Evolutionary conservation across 2,888 invertebrate genomes (phyloP), one percentile per base, ranked within the genome.

Genomic region (Cerceris ruficornis): DNA sequence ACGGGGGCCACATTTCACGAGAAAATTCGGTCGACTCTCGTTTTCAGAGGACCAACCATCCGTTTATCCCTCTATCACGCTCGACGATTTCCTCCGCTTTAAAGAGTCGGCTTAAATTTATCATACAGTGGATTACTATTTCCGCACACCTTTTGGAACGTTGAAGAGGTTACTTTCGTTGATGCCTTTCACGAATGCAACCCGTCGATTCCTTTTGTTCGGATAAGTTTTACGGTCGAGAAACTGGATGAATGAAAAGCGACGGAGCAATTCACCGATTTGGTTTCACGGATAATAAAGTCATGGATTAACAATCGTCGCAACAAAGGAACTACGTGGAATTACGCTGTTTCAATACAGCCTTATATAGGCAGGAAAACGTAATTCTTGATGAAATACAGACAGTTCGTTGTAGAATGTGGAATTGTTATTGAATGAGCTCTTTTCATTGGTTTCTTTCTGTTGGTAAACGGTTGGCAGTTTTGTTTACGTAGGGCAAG

Each of bases 1-100:
- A 75, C 46, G 59, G 42, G 42, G 9, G 60, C 70, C 55, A 75
- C n/a, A 60, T 67, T 55, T 67, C 42, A 43, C 17, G 7, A 52
- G 55, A 59, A 39, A 28, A 28, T 11, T 50, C 50, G 9, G 50
- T n/a, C n/a, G n/a, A 1, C n/a, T 11, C 9, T n/a, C n/a, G n/a
- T 50, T n/a, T 50, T n/a, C 6, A 11, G 50, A 50, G 50, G 6
- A 50, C 50, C 28, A 46, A 50, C 39, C n/a, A 49, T 39, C 8
- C 15, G 15, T 43, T 54, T 41, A 11, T 2, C 9, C 13, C 0
- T 7, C 11, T n/a, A 28, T 57, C 28, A 17, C 1, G 17, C 28
- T 13, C 9, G 17, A 57, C 57, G 57, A 57, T 57, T 39, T 28
- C 28, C 57, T 57, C 57, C 28, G n/a, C 57, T 49, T 28, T 7